Percentiles rank a stretch among this genome's conserved stretches.
phyloP scores from a whole-genome alignment of 2,797 vertebrate genomes.

The Sebastolobus altivelis region DNA sequence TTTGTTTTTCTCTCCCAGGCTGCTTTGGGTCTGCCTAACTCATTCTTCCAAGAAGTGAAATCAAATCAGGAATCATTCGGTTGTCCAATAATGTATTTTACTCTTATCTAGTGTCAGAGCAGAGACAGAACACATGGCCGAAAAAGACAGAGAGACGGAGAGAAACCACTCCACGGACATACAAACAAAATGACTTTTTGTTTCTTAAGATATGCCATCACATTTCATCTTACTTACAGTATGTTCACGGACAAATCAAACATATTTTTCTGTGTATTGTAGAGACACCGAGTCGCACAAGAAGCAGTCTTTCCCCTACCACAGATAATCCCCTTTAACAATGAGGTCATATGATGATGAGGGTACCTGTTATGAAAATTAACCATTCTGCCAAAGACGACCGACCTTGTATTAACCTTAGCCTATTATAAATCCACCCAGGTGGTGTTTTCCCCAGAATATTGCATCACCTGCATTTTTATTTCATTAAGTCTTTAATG shows the following conservation, averaged over 20 bases:
- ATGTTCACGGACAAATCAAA: conserved; percentile 11
- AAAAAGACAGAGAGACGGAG: conserved; percentile 22
- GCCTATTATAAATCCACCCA: conserved; percentile 21
- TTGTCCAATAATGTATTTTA: conserved; percentile 67
- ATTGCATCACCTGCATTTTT: conserved; percentile 13
- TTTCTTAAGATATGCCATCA: background rate
- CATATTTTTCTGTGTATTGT: background rate
- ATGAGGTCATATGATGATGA: background rate
- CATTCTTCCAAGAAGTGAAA: conserved; percentile 69
- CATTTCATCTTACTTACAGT: background rate
- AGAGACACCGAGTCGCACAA: background rate
- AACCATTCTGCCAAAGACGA: conserved; percentile 20
- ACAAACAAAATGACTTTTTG: conserved; percentile 15
- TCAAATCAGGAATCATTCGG: conserved; percentile 75
- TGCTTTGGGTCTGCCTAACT: conserved; percentile 52
- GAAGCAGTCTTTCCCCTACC: background rate
- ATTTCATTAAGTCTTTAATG: conserved; percentile 12
- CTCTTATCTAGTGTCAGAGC: conserved; percentile 60
- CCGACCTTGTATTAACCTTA: conserved; percentile 22
- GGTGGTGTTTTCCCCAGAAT: conserved; percentile 12
- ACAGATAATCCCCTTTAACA: background rate
- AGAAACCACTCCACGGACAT: conserved; percentile 16
- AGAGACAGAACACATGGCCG: conserved; percentile 42
- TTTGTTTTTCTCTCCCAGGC: conserved; percentile 45
- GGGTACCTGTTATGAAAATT: conserved; percentile 14